A percentile compares a stretch with the other conserved stretches of the same genome.
Evolutionary conservation across 2,888 invertebrate genomes (phyloP).

Genomic region (Eledona agricola): DNA sequence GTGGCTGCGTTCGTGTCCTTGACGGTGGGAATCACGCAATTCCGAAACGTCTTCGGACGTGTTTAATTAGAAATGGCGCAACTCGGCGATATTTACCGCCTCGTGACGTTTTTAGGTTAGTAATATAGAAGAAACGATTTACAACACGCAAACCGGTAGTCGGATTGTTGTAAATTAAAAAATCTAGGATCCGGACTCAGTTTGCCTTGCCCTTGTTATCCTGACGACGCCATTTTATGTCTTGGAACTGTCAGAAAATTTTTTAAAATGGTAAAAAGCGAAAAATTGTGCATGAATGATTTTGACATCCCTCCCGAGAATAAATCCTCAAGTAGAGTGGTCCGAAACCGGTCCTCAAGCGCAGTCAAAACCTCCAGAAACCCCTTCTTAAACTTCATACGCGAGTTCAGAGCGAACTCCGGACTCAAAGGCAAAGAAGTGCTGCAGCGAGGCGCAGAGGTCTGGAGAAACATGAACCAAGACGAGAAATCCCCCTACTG

Average conservation of each 20-base stretch:
- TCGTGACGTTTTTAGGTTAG: conserved; percentile 24
- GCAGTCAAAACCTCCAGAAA: neutral
- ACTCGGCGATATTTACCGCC: conserved; percentile 5
- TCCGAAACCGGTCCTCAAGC: neutral
- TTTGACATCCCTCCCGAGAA: neutral
- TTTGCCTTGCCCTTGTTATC: conserved; percentile 1
- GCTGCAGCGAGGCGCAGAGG: neutral
- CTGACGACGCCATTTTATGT: conserved; percentile 5
- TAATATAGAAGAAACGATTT: conserved; percentile 22
- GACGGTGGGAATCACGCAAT: conserved; percentile 14
- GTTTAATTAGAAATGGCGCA: conserved; percentile 25
- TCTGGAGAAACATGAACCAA: conserved; percentile 1
- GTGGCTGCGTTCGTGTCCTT: no score
- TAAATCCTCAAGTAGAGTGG: neutral
- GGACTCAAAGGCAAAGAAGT: neutral
- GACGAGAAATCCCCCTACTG: conserved; percentile 8
- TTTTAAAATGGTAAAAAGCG: conserved; percentile 13
- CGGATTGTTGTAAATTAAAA: no score
- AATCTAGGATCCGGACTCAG: no score
- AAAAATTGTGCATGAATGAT: conserved; percentile 9
- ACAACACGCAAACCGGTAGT: conserved; percentile 1
- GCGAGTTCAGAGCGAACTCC: neutral
- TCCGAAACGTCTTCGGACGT: conserved; percentile 9
- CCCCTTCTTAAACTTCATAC: conserved; percentile 10
- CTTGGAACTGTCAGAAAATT: conserved; percentile 1